Conservation (phyloP, 1,140 invertebrate genomes). For the Drosophila ironensis region DNA sequence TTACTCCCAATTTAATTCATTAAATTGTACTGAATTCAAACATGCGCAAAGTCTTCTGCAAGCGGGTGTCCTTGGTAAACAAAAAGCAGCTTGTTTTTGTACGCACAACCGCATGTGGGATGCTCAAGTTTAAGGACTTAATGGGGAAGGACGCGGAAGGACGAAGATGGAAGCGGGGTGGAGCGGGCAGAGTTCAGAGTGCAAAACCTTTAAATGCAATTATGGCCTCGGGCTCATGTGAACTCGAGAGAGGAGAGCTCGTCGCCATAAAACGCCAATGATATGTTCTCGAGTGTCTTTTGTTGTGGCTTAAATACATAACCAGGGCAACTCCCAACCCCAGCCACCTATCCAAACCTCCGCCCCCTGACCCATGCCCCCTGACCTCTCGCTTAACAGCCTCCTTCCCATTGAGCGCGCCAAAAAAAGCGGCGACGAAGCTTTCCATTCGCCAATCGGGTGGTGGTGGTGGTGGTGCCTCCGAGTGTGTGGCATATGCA, state of each 20-base stretch:
- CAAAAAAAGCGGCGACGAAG: conserved; percentile 48
- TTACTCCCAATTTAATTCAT: too few species aligned
- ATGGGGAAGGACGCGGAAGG: neutral
- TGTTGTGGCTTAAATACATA: conserved; percentile 67
- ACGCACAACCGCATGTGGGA: conserved; percentile 38
- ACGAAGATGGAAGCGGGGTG: neutral
- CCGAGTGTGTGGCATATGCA: conserved; percentile 53
- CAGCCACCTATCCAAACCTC: neutral
- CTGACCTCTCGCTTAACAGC: neutral
- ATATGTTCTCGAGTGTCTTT: conserved; percentile 70
- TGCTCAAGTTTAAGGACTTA: too few species aligned
- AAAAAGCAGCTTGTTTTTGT: conserved; percentile 41
- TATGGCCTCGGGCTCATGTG: conserved; percentile 53
- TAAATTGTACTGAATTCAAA: too few species aligned
- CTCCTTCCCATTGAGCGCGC: conserved; percentile 28
- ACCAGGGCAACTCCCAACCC: conserved; percentile 35
- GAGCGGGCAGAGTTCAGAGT: neutral
- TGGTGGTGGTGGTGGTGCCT: conserved; percentile 20
- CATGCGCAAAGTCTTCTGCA: neutral
- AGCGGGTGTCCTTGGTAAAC: neutral
- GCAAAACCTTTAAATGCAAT: conserved; percentile 74
- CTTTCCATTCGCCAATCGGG: conserved; percentile 40
- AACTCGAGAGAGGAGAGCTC: conserved; percentile 39
- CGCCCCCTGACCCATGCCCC: neutral
- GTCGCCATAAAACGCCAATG: conserved; percentile 66